Evolutionary conservation across 2,888 invertebrate species (phyloP).

Genomic region (Drosophila testacea): DNA sequence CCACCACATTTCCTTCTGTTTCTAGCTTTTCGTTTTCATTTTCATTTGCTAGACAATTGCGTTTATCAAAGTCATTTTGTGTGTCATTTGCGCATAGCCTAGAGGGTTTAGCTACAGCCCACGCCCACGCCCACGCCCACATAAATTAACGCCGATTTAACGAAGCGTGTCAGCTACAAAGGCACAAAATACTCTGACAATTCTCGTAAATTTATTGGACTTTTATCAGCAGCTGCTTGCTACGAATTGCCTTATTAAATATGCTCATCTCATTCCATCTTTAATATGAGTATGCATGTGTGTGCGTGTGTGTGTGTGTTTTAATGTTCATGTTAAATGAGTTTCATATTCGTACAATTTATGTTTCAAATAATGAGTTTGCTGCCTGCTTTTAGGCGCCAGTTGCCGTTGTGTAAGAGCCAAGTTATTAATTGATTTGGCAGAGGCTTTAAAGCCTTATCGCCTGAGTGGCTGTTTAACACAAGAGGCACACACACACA

Average conservation of each 20-base stretch:
- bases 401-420: slow-evolving; percentile 18
- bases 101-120: slow-evolving; percentile 7
- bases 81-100: slow-evolving; percentile 47
- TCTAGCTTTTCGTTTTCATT: not conserved
- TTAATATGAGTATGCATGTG: slow-evolving; percentile 9
- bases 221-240: slow-evolving; percentile 59
- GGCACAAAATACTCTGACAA: slow-evolving; percentile 49
- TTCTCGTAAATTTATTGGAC: slow-evolving; percentile 67
- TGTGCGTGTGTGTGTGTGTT: slow-evolving; percentile 32
- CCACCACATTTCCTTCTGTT: not conserved
- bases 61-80: slow-evolving; percentile 76
- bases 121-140: slow-evolving; percentile 50
- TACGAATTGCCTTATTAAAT: slow-evolving; percentile 59
- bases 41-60: slow-evolving; percentile 58
- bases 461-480: slow-evolving; percentile 21
- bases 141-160: slow-evolving; percentile 74
- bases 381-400: slow-evolving; percentile 62
- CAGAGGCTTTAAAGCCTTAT: slow-evolving; percentile 53
- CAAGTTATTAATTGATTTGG: slow-evolving; percentile 70
- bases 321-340: slow-evolving; percentile 59
- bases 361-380: slow-evolving; percentile 49
- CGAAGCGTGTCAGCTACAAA: slow-evolving; percentile 59
- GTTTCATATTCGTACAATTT: slow-evolving; percentile 50
- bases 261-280: slow-evolving; percentile 34
- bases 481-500: slow-evolving; percentile 5